Conservation (phyloP, 1,140 invertebrate species). For the Drosophila equinoxialis region DNA sequence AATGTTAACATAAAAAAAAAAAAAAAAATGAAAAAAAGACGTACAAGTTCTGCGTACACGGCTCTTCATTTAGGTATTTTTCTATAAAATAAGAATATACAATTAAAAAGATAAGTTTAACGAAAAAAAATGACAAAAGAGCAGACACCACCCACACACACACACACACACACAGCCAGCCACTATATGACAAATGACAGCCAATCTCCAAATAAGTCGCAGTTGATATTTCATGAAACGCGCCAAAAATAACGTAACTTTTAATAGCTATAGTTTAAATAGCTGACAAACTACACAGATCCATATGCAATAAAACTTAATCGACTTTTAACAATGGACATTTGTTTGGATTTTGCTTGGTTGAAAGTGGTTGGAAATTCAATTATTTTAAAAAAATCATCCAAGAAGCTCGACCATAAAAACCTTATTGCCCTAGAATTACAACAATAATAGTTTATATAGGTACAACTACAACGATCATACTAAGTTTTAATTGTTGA, state of each 20-base stretch:
- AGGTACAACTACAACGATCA: too few relatives aligned
- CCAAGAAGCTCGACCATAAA: too few relatives aligned
- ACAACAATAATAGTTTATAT: too few relatives aligned
- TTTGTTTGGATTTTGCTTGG: neutral
- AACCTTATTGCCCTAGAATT: too few relatives aligned
- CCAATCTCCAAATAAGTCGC: constrained; percentile 6
- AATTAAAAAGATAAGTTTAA: constrained; percentile 14
- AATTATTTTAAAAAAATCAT: too few relatives aligned
- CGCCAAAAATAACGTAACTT: constrained; percentile 13
- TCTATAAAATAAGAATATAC: constrained; percentile 20
- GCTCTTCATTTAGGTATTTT: constrained; percentile 30
- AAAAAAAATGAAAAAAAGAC: constrained; percentile 7
- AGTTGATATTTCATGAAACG: constrained; percentile 15
- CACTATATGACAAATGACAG: constrained; percentile 14
- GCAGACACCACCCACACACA: neutral
- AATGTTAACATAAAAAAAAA: constrained; percentile 24
- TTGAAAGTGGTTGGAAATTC: neutral
- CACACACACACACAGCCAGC: constrained; percentile 18
- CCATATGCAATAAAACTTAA: constrained; percentile 20
- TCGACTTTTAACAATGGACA: constrained; percentile 10
- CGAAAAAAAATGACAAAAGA: constrained; percentile 6
- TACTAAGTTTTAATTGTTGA: too few relatives aligned
- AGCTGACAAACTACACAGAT: constrained; percentile 19
- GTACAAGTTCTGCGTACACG: constrained; percentile 13
- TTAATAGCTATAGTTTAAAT: constrained; percentile 6